Conservation (phyloP, 2,888 invertebrate genomes). For the Nectonema munidae region DNA sequence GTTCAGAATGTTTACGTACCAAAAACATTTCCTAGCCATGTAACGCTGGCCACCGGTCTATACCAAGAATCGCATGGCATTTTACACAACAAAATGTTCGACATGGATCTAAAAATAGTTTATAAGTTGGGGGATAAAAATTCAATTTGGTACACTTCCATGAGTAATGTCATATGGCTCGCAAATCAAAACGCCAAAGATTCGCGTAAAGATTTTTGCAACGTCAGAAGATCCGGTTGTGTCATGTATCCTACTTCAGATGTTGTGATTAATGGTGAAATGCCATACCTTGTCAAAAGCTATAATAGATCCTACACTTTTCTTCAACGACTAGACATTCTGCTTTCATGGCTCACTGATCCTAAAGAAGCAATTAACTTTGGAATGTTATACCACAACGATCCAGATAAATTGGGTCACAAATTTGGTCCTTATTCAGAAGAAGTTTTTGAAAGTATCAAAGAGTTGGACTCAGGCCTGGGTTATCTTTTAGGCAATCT, state of each 20-base stretch:
- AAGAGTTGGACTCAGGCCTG: slow-evolving; percentile 6
- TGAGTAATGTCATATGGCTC: neutral
- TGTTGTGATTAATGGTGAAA: slow-evolving; percentile 8
- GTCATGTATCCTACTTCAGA: slow-evolving; percentile 15
- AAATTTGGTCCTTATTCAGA: slow-evolving; percentile 17
- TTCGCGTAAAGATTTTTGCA: neutral
- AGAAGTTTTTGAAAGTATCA: slow-evolving; percentile 11
- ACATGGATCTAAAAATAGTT: neutral
- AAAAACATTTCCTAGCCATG: slow-evolving; percentile 6
- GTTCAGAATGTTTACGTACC: neutral
- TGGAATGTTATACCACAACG: slow-evolving; percentile 20
- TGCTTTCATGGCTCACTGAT: no score
- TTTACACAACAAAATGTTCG: neutral
- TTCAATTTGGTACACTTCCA: neutral
- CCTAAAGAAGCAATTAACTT: slow-evolving; percentile 16
- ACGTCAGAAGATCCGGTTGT: neutral
- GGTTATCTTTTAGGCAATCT: slow-evolving; percentile 8
- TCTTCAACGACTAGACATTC: no score
- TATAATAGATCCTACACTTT: no score
- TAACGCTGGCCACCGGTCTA: neutral
- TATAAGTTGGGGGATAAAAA: neutral
- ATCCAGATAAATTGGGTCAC: slow-evolving; percentile 21
- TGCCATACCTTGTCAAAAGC: neutral
- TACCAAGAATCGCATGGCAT: slow-evolving; percentile 2
- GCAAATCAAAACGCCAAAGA: slow-evolving; percentile 2